Evolutionary conservation across 2,797 vertebrate genomes (phyloP).

Genomic region (Rhabdophis nuchalis): DNA sequence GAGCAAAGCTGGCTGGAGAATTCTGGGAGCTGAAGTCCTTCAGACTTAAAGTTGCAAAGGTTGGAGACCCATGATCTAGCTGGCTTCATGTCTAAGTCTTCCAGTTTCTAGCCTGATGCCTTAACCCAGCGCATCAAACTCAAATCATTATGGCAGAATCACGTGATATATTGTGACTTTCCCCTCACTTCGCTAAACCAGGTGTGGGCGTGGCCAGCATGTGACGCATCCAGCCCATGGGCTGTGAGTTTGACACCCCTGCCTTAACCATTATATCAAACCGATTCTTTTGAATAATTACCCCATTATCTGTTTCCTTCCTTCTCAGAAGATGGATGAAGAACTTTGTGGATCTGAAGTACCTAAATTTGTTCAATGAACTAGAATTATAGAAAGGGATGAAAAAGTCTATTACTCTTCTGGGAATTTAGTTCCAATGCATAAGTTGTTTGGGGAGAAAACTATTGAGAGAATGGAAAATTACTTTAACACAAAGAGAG

Average conservation of each 20-base stretch:
- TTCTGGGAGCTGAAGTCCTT: too few relatives aligned
- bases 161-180: too few relatives aligned
- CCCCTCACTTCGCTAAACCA: too few relatives aligned
- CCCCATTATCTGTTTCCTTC: not conserved
- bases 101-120: not conserved
- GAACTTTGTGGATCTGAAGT: not conserved
- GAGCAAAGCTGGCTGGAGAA: too few relatives aligned
- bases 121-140: too few relatives aligned
- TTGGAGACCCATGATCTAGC: too few relatives aligned
- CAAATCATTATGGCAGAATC: too few relatives aligned
- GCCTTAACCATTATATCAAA: conserved; percentile 49
- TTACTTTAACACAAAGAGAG: conserved; percentile 23
- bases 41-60: too few relatives aligned
- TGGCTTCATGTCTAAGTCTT: not conserved
- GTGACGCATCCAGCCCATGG: too few relatives aligned
- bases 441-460: not conserved
- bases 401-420: not conserved
- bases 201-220: too few relatives aligned
- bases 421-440: not conserved
- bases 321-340: accelerated
- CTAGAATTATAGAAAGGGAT: not conserved
- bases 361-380: conserved; percentile 22
- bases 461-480: conserved; percentile 4
- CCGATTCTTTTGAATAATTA: conserved; percentile 49
- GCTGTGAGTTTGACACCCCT: not conserved